These are phyloP conservation scores for Nomada lathburiana DNA, from an alignment of 2,888 invertebrate genomes.

Conservation along the genomic window DNA sequence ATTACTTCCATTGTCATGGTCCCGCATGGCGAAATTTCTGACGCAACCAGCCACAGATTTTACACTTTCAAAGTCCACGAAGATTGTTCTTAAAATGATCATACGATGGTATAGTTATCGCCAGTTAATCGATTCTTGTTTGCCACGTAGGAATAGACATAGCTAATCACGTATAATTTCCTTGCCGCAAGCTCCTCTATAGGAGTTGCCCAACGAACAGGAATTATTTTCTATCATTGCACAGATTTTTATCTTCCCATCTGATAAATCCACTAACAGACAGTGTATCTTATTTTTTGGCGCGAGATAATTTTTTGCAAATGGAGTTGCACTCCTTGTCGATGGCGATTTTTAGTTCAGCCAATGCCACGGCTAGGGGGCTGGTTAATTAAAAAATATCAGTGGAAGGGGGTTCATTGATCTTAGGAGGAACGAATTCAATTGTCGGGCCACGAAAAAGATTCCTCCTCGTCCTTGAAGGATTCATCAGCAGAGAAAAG, in stretches of 20 bases:
- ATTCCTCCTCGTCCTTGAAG: slow-evolving; percentile 55
- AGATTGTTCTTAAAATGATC: slow-evolving; percentile 5
- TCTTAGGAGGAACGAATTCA: not conserved
- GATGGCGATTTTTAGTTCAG: not conserved
- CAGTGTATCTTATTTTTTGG: too few relatives aligned
- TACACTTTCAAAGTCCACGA: slow-evolving; percentile 7
- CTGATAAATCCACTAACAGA: too few relatives aligned
- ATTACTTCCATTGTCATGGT: not conserved
- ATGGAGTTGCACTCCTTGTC: too few relatives aligned
- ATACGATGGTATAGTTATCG: not conserved
- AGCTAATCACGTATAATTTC: not conserved
- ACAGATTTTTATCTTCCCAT: too few relatives aligned
- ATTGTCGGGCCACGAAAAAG: slow-evolving; percentile 14
- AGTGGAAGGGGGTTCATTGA: not conserved
- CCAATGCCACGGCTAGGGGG: too few relatives aligned
- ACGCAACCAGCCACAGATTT: slow-evolving; percentile 21
- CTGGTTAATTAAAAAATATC: not conserved
- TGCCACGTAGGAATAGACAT: not conserved
- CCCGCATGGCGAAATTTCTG: slow-evolving; percentile 16
- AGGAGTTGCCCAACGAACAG: too few relatives aligned
- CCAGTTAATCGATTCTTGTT: not conserved
- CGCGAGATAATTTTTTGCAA: too few relatives aligned
- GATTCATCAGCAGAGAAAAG: slow-evolving; percentile 61
- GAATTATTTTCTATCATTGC: too few relatives aligned
- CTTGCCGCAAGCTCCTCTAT: not conserved